A percentile compares a stretch with the other conserved stretches of the same genome.
These are phyloP conservation scores for Tachina lurida DNA, from an alignment of 2,888 invertebrate genomes.

Conservation along the genomic window DNA sequence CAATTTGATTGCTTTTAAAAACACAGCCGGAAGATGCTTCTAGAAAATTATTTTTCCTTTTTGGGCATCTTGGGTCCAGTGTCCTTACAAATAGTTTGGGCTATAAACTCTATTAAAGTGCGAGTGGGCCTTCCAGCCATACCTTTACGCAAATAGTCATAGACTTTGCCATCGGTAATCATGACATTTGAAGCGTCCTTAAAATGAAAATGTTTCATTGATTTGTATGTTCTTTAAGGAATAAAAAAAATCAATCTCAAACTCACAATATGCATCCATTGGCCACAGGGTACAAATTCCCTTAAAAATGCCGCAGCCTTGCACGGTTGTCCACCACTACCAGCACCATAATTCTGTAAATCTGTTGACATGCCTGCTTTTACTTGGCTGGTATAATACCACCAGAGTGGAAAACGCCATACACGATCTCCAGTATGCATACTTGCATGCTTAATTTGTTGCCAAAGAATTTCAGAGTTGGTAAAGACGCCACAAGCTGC, in stretches of 20 bases:
- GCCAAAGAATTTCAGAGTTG: constrained; percentile 88
- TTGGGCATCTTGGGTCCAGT: constrained; percentile 77
- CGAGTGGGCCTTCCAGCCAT: constrained; percentile 92
- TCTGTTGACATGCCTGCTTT: constrained; percentile 83
- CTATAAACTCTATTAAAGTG: constrained; percentile 88
- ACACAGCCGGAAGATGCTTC: neutral
- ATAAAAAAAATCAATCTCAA: neutral
- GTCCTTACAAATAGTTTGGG: constrained; percentile 84
- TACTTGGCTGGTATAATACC: constrained; percentile 87
- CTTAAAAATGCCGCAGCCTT: constrained; percentile 91
- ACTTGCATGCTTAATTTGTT: constrained; percentile 87
- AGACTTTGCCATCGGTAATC: constrained; percentile 86
- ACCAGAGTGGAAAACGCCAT: constrained; percentile 93
- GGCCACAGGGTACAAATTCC: constrained; percentile 87
- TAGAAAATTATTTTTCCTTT: constrained; percentile 46
- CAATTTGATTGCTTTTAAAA: constrained; percentile 43
- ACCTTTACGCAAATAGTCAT: constrained; percentile 85
- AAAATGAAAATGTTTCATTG: constrained; percentile 4
- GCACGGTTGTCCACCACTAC: constrained; percentile 85
- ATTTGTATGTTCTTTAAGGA: neutral
- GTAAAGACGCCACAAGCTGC: constrained; percentile 89
- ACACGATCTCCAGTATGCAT: constrained; percentile 89
- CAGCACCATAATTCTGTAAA: constrained; percentile 84
- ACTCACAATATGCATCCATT: constrained; percentile 90
- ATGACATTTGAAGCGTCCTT: constrained; percentile 89